Percentiles rank a stretch among this genome's conserved stretches.
Evolutionary conservation across 2,797 vertebrate genomes (phyloP).

Genomic region (Acestrorhynchus altus): DNA sequence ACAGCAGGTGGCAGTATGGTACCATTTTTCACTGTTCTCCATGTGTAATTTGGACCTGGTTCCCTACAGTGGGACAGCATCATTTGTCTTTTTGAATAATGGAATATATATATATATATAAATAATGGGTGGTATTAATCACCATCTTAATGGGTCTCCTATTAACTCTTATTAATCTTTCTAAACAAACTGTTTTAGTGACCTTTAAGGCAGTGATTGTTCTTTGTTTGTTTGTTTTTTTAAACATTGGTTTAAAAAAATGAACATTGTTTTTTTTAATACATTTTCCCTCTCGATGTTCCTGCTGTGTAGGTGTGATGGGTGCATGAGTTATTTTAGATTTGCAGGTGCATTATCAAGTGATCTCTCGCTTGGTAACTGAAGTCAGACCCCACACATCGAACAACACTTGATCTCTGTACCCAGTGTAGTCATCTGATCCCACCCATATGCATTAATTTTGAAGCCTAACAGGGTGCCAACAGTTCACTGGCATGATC

Average conservation of each 20-base stretch:
- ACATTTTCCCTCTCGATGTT: neutral
- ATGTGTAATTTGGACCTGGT: neutral
- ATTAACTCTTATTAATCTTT: no score
- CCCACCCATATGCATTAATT: slow-evolving; percentile 36
- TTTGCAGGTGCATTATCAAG: slow-evolving; percentile 13
- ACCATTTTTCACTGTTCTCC: neutral
- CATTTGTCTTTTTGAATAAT: neutral
- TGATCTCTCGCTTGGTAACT: slow-evolving; percentile 15
- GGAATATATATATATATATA: neutral
- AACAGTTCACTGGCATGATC: slow-evolving; percentile 60
- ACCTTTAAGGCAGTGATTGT: no score
- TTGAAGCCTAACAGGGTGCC: slow-evolving; percentile 57
- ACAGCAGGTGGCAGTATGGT: slow-evolving; percentile 67
- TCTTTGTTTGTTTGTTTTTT: no score
- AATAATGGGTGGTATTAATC: neutral
- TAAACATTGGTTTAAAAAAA: neutral
- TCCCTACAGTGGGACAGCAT: neutral
- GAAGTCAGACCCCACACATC: slow-evolving; percentile 49
- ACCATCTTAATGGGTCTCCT: no score
- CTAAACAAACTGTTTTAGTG: no score
- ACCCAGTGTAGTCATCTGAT: slow-evolving; percentile 49
- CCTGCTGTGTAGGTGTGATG: neutral
- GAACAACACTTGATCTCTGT: slow-evolving; percentile 38
- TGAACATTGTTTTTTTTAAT: neutral
- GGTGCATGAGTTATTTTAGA: neutral